phyloP scores from a whole-genome alignment of 2,797 vertebrate genomes.

The Phoebastria nigripes region DNA sequence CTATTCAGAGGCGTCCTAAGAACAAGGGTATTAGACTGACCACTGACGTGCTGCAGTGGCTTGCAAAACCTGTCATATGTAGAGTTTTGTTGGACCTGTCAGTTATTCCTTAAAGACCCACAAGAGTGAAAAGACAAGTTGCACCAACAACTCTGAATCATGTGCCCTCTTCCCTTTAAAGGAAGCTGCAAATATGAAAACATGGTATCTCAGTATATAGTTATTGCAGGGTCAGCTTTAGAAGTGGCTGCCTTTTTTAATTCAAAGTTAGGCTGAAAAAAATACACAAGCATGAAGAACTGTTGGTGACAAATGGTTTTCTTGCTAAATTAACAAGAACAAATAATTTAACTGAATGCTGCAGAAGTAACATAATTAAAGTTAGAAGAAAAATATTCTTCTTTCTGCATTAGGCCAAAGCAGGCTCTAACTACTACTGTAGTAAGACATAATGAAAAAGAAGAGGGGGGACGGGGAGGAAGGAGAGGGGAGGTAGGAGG shows the following conservation, averaged over 20 bases:
- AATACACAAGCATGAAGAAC: neutral
- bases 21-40: neutral
- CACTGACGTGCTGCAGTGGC: neutral
- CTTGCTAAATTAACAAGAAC: neutral
- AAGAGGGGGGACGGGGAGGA: neutral
- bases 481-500: neutral
- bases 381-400: neutral
- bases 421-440: neutral
- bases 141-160: neutral
- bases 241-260: neutral
- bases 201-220: neutral
- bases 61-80: neutral
- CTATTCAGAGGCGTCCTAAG: neutral
- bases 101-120: neutral
- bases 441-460: neutral
- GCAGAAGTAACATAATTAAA: neutral
- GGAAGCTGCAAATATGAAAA: neutral
- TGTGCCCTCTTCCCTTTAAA: neutral
- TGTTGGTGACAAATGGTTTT: neutral
- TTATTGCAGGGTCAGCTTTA: neutral
- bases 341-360: neutral
- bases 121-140: neutral
- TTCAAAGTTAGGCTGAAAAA: neutral
- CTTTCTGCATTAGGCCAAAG: neutral
- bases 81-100: neutral